Conservation (phyloP, 2,797 vertebrate genomes). For the Eulemur rubriventer region DNA sequence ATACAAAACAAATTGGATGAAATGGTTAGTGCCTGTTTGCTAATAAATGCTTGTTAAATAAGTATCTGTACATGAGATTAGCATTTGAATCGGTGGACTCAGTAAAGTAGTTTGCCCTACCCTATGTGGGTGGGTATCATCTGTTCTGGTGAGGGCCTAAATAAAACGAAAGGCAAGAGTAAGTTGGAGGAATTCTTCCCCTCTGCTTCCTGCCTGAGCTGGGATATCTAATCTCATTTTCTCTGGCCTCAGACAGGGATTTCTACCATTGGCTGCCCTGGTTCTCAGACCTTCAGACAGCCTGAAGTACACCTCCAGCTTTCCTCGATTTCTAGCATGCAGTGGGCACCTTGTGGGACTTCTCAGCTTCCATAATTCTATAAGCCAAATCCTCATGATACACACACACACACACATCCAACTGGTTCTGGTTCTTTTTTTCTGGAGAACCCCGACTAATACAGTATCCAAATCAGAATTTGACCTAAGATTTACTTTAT, state of each 20-base stretch:
- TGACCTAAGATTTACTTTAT: neutral
- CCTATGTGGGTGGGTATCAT: neutral
- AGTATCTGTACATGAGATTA: neutral
- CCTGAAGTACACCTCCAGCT: neutral
- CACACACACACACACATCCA: neutral
- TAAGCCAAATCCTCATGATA: neutral
- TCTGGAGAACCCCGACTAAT: neutral
- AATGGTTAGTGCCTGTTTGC: neutral
- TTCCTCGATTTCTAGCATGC: neutral
- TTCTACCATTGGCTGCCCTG: neutral
- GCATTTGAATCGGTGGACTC: neutral
- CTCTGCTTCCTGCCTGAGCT: neutral
- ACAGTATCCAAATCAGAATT: neutral
- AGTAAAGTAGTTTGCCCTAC: neutral
- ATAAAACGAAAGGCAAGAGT: neutral
- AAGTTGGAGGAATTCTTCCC: neutral
- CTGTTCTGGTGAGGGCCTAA: neutral
- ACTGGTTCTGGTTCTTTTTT: neutral
- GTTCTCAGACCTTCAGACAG: neutral
- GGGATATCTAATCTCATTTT: neutral
- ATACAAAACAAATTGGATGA: constrained; percentile 5
- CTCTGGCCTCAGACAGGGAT: too few species aligned
- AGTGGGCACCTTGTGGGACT: neutral
- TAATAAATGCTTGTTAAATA: neutral
- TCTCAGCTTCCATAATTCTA: neutral